Conservation (phyloP, 2,113 vertebrate genomes). For the Fukomys damarensis region DNA sequence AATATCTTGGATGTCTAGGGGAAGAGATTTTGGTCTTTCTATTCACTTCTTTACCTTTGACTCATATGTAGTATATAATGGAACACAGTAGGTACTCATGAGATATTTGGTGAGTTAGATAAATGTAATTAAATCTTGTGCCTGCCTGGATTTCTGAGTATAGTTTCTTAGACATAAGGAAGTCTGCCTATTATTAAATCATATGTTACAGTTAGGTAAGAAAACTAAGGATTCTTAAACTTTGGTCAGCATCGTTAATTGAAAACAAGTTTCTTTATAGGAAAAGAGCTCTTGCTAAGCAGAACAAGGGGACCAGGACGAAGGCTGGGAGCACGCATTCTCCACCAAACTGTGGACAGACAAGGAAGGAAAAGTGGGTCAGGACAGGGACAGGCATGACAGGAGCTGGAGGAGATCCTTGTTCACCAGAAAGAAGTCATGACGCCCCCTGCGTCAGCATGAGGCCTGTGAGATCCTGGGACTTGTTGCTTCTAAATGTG, state of each 20-base stretch:
- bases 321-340: neutral
- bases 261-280: neutral
- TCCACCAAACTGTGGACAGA: neutral
- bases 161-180: neutral
- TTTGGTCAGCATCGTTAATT: neutral
- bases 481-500: neutral
- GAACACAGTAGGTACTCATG: neutral
- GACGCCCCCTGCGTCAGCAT: too few species aligned
- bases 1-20: neutral
- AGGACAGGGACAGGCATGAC: neutral
- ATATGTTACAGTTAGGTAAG: neutral
- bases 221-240: slow-evolving; percentile 17
- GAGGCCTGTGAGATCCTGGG: neutral
- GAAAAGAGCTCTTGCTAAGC: neutral
- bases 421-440: neutral
- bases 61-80: neutral
- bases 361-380: neutral
- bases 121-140: neutral
- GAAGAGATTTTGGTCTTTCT: neutral
- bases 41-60: neutral
- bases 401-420: neutral
- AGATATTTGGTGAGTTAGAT: neutral
- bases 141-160: slow-evolving; percentile 10
- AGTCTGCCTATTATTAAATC: neutral
- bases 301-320: neutral